Evolutionary conservation across 2,113 vertebrate species (phyloP).

Genomic region (Chiloscyllium plagiosum): DNA sequence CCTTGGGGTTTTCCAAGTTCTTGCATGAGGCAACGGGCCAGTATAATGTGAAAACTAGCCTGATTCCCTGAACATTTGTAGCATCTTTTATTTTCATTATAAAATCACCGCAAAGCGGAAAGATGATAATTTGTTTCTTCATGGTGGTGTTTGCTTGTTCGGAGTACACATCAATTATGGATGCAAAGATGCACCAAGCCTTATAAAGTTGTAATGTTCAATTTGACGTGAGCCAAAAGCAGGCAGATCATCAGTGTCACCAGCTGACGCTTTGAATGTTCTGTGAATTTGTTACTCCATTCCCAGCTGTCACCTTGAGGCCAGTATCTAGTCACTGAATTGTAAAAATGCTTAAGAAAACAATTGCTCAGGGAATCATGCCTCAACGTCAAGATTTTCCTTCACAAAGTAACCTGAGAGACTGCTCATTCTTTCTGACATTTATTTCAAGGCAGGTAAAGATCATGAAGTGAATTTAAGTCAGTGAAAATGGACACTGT

Average conservation of each 20-base stretch:
- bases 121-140: not conserved
- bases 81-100: not conserved
- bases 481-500: not conserved
- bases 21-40: not conserved
- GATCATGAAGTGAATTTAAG: not conserved
- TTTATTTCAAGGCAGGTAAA: not conserved
- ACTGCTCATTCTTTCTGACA: not conserved
- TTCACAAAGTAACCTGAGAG: not conserved
- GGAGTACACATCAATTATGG: conserved; percentile 3
- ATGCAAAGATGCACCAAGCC: not conserved
- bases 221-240: not conserved
- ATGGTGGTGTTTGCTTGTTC: not conserved
- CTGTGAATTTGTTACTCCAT: not conserved
- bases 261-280: not conserved
- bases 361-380: not conserved
- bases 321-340: not conserved
- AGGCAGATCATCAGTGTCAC: not conserved
- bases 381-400: not conserved
- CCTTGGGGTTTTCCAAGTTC: not conserved
- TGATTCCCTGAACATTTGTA: not conserved
- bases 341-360: not conserved
- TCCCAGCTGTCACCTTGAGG: not conserved
- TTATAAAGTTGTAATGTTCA: not conserved
- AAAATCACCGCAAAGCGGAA: not conserved
- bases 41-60: not conserved